phyloP scores from a whole-genome alignment of 2,797 vertebrate species.

The Margarornis squamiger region DNA sequence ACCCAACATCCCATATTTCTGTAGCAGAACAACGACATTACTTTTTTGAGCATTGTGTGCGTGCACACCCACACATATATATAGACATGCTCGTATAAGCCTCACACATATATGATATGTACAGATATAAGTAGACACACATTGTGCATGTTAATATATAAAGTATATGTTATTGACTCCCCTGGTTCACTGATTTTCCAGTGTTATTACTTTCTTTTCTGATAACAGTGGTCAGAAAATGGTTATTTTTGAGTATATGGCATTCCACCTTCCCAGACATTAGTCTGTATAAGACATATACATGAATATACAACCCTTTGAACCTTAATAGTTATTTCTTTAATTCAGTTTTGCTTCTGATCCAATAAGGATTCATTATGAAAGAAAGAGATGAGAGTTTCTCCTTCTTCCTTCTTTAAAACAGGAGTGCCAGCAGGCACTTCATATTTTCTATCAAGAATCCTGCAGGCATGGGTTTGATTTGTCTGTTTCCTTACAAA shows the following conservation, averaged over 20 bases:
- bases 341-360: neutral
- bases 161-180: neutral
- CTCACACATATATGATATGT: neutral
- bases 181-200: neutral
- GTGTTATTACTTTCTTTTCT: neutral
- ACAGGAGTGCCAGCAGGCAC: neutral
- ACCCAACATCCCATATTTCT: neutral
- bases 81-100: neutral
- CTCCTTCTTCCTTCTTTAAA: neutral
- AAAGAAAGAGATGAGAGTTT: neutral
- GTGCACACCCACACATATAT: too few species aligned
- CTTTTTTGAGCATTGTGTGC: neutral
- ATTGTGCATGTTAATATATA: accelerated
- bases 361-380: neutral
- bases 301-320: neutral
- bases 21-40: neutral
- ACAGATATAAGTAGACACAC: neutral
- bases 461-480: neutral
- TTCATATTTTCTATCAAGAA: neutral
- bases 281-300: neutral
- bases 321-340: neutral
- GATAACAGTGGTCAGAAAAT: neutral
- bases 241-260: neutral
- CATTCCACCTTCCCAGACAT: neutral
- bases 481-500: neutral